Base-by-base conservation (phyloP, 2,113 vertebrate genomes). In the Xiphophorus couchianus region DNA sequence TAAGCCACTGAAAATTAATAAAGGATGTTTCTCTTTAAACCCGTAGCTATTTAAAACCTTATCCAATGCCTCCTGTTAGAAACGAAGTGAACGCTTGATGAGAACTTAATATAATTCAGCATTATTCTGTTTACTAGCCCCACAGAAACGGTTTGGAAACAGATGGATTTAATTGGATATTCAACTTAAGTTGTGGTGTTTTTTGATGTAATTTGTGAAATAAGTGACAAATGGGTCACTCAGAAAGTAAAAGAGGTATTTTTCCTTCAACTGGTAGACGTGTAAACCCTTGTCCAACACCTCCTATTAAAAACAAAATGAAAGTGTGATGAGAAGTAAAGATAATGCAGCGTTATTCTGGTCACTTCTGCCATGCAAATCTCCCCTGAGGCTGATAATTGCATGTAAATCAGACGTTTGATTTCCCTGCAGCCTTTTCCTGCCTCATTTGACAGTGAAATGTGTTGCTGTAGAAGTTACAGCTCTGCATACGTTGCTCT, bases 371-470 rank as follows among this genome's bases (percentile, higher is more conserved):
- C 27, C 60, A 77, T 86, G 84, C 68, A 85, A 90, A 89, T 74
- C 15, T 72, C 28, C 51, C 11, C 35, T 8, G n/a, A 68, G 64
- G 42, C 70, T 3, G 64, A 69, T 64, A 28, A 70, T 29, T 60
- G 27, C 27, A 87, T 87, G 87, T 70, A 87, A 84, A 88, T 80
- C 39, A 37, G 66, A 12, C 22, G 70, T 66, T 79, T 62, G 28
- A 33, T 75, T 85, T 86, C 78, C 80, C 19, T 69, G 28, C 19
- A 22, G 61, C 28, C 42, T 0, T 65, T 80, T 88, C 76, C 86
- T 68, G 67, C 58, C 68, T 83, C 74, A 87, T 92, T 90, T 91
- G 87, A 80, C 84, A 82, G 70, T 4, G 31, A 75, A 76, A 89
- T 81, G 58, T 70, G 82, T 37, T 67, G 67, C 72, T 60, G 79